A percentile compares a stretch with the other conserved stretches of the same genome.
phyloP scores from a whole-genome alignment of 2,797 vertebrate genomes.

The Phaenicophaeus curvirostris region DNA sequence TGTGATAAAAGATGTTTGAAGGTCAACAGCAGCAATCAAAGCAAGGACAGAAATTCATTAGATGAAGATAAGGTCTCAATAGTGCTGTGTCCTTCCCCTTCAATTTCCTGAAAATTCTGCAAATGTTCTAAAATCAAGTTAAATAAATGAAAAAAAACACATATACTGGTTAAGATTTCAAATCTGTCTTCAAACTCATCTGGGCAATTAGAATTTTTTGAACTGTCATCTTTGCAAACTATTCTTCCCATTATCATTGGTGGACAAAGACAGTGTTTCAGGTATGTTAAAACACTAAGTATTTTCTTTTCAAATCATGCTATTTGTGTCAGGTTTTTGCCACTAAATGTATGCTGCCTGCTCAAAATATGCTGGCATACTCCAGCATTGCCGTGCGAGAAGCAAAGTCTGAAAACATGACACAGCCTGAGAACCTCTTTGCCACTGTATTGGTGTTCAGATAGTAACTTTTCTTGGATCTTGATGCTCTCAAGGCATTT shows the following conservation, averaged over 20 bases:
- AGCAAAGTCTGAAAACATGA: background rate
- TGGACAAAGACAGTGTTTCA: background rate
- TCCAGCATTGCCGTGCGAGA: background rate
- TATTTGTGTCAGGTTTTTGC: background rate
- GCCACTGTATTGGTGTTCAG: background rate
- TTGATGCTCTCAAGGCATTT: background rate
- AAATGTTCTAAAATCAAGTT: slow-evolving; percentile 14
- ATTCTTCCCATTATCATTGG: background rate
- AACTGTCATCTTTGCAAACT: background rate
- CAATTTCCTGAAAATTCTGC: background rate
- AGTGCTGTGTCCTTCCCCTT: background rate
- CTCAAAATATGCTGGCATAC: background rate
- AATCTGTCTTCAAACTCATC: slow-evolving; percentile 12
- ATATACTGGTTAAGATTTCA: background rate
- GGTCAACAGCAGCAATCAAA: slow-evolving; percentile 56
- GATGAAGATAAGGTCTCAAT: background rate
- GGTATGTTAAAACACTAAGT: background rate
- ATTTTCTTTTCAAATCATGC: background rate
- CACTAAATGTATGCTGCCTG: background rate
- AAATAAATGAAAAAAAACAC: background rate
- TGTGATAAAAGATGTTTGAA: slow-evolving; percentile 66
- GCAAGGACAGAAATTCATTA: slow-evolving; percentile 28
- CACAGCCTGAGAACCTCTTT: background rate
- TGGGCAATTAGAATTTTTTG: background rate
- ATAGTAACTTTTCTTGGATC: background rate